Percentiles rank a stretch among this genome's conserved stretches.
Evolutionary conservation across 2,113 vertebrate species (phyloP).

Genomic region (Morone chrysops): DNA sequence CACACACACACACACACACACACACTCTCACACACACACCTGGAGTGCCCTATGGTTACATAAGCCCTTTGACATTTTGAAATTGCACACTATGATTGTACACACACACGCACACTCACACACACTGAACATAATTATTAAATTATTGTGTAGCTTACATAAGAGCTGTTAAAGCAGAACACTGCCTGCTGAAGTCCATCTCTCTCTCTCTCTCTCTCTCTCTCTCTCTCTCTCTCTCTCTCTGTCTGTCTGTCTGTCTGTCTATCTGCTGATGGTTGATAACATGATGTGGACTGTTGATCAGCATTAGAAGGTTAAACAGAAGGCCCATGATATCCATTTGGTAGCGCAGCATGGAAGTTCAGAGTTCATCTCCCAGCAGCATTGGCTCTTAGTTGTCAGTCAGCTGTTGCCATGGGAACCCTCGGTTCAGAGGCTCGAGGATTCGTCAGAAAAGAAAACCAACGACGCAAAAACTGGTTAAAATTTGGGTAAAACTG

Average conservation of each 20-base stretch:
- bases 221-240: neutral
- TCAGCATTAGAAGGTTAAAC: neutral
- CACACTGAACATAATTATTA: slow-evolving; percentile 25
- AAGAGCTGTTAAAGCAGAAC: slow-evolving; percentile 32
- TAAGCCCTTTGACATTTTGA: slow-evolving; percentile 47
- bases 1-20: neutral
- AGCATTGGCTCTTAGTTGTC: neutral
- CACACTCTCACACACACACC: neutral
- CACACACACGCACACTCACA: slow-evolving; percentile 5
- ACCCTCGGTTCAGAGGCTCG: neutral
- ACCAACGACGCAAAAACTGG: too few relatives aligned
- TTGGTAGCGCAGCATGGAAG: neutral
- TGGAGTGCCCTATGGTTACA: slow-evolving; percentile 16
- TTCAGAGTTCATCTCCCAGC: neutral
- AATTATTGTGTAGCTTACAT: slow-evolving; percentile 27
- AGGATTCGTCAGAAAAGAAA: too few relatives aligned
- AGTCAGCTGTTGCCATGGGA: neutral
- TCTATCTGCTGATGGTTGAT: neutral
- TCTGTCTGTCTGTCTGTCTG: neutral
- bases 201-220: too few relatives aligned
- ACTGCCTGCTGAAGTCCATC: neutral
- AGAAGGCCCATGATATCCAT: neutral
- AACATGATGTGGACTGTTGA: too few relatives aligned
- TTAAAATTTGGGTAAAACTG: too few relatives aligned
- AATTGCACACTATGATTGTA: slow-evolving; percentile 1